phyloP scores from a whole-genome alignment of 2,113 vertebrate genomes.

The Laticauda laticaudata region DNA sequence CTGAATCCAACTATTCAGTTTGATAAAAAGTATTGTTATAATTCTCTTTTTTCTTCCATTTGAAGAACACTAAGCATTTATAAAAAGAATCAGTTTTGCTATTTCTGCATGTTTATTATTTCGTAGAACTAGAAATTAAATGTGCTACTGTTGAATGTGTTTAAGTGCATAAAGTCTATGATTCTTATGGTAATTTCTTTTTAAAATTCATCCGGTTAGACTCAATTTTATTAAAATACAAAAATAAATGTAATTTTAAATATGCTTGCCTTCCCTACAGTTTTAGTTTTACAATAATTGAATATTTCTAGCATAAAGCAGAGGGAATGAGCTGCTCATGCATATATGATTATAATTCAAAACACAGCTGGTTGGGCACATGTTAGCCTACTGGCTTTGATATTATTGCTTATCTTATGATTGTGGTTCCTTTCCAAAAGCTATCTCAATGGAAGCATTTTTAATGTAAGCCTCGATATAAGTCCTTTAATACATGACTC shows the following conservation, averaged over 20 bases:
- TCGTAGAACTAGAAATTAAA: not conserved
- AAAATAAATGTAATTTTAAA: slow-evolving; percentile 10
- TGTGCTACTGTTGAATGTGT: not conserved
- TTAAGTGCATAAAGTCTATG: not conserved
- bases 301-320: slow-evolving; percentile 8
- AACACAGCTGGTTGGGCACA: slow-evolving; percentile 10
- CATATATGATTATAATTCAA: slow-evolving; percentile 13
- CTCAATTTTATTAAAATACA: not conserved
- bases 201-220: slow-evolving; percentile 6
- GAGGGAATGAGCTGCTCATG: slow-evolving; percentile 1
- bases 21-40: not conserved
- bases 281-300: slow-evolving; percentile 6
- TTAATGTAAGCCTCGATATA: not conserved
- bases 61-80: not conserved
- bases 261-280: slow-evolving; percentile 1
- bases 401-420: not conserved
- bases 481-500: slow-evolving; percentile 6
- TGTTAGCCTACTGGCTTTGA: not conserved
- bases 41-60: not conserved
- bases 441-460: not conserved
- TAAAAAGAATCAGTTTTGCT: not conserved
- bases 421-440: not conserved
- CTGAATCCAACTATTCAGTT: not conserved
- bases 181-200: not conserved
- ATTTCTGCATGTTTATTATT: not conserved